These are phyloP conservation scores for Cephalotes varians DNA, from an alignment of 2,888 invertebrate species.

Conservation along the genomic window DNA sequence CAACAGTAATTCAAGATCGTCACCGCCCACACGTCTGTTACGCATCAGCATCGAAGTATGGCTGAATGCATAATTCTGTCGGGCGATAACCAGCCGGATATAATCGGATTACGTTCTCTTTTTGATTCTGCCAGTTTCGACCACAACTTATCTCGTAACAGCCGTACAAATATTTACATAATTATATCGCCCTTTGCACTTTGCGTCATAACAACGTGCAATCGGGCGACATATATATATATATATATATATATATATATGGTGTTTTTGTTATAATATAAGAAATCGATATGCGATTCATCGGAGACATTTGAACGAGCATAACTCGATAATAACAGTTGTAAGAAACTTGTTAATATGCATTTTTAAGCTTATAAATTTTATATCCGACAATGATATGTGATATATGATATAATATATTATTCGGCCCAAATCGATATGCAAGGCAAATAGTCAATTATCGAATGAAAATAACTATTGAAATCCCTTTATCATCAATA, in stretches of 20 bases:
- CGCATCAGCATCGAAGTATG: constrained; percentile 48
- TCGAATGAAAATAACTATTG: background rate
- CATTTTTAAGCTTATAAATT: background rate
- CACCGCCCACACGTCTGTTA: constrained; percentile 59
- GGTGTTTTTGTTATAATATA: background rate
- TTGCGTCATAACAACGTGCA: constrained; percentile 5
- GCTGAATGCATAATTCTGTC: constrained; percentile 43
- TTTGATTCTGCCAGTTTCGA: constrained; percentile 28
- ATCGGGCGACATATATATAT: background rate
- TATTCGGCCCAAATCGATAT: background rate
- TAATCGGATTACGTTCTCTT: constrained; percentile 27
- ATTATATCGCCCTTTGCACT: constrained; percentile 19
- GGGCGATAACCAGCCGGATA: constrained; percentile 37
- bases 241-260: background rate
- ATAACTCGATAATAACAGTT: background rate
- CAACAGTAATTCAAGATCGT: constrained; percentile 47
- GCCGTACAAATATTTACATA: constrained; percentile 13
- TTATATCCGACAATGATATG: background rate
- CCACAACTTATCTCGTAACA: constrained; percentile 19
- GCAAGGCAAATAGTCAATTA: background rate
- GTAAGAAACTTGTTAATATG: background rate
- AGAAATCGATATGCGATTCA: constrained; percentile 1
- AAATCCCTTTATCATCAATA: background rate
- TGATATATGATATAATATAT: background rate
- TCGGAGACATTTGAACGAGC: background rate